Percentiles rank a stretch among this genome's conserved stretches.
Evolutionary conservation across 1,140 invertebrate species (phyloP).

Genomic region (Oreohelix idahoensis): DNA sequence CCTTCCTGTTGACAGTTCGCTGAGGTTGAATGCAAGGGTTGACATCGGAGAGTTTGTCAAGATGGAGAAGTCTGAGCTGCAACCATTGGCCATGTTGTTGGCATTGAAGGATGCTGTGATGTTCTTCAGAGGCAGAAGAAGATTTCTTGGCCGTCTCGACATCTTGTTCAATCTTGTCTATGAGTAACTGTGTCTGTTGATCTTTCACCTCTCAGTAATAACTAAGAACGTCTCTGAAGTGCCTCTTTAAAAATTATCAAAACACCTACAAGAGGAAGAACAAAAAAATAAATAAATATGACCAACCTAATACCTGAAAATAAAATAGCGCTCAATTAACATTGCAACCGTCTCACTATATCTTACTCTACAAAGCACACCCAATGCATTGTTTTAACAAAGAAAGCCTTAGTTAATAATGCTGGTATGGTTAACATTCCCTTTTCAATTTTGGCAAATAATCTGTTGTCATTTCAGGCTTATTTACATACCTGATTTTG

Average conservation of each 20-base stretch:
- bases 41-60: conserved; percentile 33
- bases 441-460: too few relatives aligned
- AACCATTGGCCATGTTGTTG: neutral
- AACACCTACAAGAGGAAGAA: neutral
- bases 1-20: conserved; percentile 39
- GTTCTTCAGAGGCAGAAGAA: conserved; percentile 23
- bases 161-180: conserved; percentile 12
- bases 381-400: too few relatives aligned
- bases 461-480: too few relatives aligned
- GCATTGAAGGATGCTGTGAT: conserved; percentile 21
- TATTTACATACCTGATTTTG: too few relatives aligned
- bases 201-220: neutral
- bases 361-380: too few relatives aligned
- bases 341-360: too few relatives aligned
- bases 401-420: too few relatives aligned
- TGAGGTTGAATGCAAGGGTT: conserved; percentile 35
- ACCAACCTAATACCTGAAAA: too few relatives aligned
- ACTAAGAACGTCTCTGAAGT: neutral
- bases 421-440: too few relatives aligned
- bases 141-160: conserved; percentile 8
- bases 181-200: too few relatives aligned
- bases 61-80: neutral
- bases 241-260: neutral
- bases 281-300: neutral
- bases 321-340: too few relatives aligned